phyloP scores from a whole-genome alignment of 2,113 vertebrate species.

The Spizaetus ornatus region DNA sequence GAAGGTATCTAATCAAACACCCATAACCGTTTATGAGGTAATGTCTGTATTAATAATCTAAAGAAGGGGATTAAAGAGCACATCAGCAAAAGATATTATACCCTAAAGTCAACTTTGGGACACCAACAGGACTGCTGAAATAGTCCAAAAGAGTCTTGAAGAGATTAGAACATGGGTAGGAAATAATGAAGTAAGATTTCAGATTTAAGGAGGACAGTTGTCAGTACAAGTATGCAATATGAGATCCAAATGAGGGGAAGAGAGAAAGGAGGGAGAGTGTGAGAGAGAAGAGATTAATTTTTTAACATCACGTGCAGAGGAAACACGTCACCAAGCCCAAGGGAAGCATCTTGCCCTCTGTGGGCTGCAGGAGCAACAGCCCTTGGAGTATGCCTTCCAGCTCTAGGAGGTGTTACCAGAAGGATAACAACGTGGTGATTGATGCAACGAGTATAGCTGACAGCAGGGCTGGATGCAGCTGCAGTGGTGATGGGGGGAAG shows the following conservation, averaged over 20 bases:
- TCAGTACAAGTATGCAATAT: not conserved
- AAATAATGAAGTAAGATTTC: not conserved
- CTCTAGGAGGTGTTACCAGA: not conserved
- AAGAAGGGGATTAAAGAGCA: not conserved
- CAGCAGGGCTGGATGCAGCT: not conserved
- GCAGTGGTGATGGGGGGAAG: not conserved
- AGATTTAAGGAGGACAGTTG: not conserved
- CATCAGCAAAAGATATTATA: not conserved
- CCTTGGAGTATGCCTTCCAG: not conserved
- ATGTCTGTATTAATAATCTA: constrained; percentile 34
- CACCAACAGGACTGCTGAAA: not conserved
- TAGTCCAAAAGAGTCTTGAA: not conserved
- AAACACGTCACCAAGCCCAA: not conserved
- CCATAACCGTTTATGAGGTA: constrained; percentile 39
- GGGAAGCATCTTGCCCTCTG: not conserved
- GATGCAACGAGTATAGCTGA: not conserved
- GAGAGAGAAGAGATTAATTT: not conserved
- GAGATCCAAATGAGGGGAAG: not conserved
- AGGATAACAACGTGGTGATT: not conserved
- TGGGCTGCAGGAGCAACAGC: not conserved
- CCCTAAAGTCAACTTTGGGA: not conserved
- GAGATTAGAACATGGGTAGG: not conserved
- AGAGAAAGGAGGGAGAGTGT: not conserved
- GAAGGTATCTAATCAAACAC: constrained; percentile 33
- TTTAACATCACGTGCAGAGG: not conserved